Conservation (phyloP, 2,888 invertebrate genomes). For the Coecobrya sp. region DNA sequence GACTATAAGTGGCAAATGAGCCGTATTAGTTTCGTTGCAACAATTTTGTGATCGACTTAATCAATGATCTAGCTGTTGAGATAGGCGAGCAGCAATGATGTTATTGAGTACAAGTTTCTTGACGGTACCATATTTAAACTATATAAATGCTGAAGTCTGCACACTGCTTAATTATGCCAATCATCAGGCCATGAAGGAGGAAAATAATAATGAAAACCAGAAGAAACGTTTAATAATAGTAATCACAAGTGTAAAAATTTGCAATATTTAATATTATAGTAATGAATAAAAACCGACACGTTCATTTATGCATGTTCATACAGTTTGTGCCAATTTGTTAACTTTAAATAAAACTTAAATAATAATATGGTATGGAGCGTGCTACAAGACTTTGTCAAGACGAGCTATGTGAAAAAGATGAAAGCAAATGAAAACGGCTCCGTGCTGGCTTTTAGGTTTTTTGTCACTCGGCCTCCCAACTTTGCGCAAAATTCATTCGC, state of each 20-base stretch:
- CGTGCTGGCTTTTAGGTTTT: too few species aligned
- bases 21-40: not conserved
- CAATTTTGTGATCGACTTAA: too few species aligned
- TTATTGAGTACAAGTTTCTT: not conserved
- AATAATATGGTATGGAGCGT: too few species aligned
- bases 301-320: not conserved
- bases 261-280: not conserved
- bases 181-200: not conserved
- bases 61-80: too few species aligned
- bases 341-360: not conserved
- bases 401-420: too few species aligned
- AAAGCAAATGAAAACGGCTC: too few species aligned
- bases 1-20: not conserved
- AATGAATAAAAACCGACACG: constrained; percentile 35
- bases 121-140: not conserved
- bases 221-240: not conserved
- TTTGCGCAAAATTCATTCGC: too few species aligned
- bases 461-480: too few species aligned
- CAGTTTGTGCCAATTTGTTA: constrained; percentile 4
- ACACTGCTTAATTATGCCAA: not conserved
- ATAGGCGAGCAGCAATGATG: not conserved
- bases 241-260: constrained; percentile 11
- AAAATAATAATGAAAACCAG: not conserved
- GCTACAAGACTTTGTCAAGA: too few species aligned
- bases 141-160: not conserved